These are phyloP conservation scores for Aurelia sp. DNA, from an alignment of 30 jellyfish, hydroid and myxozoan species.

Conservation along the genomic window DNA sequence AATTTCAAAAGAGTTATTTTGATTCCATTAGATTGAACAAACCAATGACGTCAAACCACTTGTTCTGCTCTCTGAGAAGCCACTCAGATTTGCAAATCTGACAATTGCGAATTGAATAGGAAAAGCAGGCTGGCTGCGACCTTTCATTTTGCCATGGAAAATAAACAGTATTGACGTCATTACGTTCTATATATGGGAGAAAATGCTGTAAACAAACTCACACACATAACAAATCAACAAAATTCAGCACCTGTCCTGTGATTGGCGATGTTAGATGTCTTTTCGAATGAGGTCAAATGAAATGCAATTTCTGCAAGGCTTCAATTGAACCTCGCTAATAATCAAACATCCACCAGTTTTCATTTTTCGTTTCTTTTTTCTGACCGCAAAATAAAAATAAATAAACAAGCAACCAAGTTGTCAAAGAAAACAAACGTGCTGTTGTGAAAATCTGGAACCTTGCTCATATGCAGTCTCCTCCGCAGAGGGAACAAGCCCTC, in stretches of 20 bases:
- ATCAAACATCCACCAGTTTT: too few relatives aligned
- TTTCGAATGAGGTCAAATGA: too few relatives aligned
- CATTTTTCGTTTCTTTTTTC: too few relatives aligned
- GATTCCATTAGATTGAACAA: conserved; percentile 24
- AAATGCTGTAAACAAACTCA: neutral
- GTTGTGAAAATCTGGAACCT: too few relatives aligned
- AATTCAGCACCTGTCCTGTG: neutral
- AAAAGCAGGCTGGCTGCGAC: conserved; percentile 1
- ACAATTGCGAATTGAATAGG: conserved; percentile 8
- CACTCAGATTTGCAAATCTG: conserved; percentile 40
- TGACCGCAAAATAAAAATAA: too few relatives aligned
- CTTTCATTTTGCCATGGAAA: neutral
- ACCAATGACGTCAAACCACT: conserved; percentile 42
- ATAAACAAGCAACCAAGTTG: too few relatives aligned
- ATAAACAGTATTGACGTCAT: conserved; percentile 11
- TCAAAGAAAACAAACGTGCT: too few relatives aligned
- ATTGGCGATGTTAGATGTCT: too few relatives aligned
- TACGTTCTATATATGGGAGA: neutral
- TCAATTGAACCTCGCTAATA: too few relatives aligned
- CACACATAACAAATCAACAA: neutral
- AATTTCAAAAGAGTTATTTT: neutral
- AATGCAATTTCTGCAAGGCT: too few relatives aligned
- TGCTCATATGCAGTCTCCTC: too few relatives aligned
- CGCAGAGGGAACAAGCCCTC: too few relatives aligned
- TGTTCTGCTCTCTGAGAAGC: conserved; percentile 7